These are phyloP conservation scores for Spondyliosoma cantharus DNA, from an alignment of 2,797 vertebrate genomes.

Conservation along the genomic window DNA sequence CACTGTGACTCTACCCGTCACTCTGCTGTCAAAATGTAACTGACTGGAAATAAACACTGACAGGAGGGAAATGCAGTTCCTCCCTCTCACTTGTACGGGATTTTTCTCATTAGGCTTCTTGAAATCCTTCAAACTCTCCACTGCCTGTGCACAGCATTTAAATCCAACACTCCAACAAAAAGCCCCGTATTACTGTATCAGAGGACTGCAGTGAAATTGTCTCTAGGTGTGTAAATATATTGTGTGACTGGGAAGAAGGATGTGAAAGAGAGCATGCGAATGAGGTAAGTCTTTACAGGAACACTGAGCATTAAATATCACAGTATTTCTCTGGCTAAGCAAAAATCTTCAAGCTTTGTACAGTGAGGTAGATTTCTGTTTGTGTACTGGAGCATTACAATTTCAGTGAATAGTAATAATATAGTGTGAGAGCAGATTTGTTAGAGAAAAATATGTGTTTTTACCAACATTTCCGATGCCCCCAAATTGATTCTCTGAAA, in stretches of 20 bases:
- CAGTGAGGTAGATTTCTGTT: not conserved
- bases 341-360: not conserved
- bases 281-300: not conserved
- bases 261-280: not conserved
- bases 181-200: slow-evolving; percentile 30
- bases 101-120: slow-evolving; percentile 61
- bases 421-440: not conserved
- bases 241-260: slow-evolving; percentile 1
- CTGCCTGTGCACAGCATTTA: slow-evolving; percentile 34
- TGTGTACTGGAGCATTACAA: not conserved
- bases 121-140: slow-evolving; percentile 52
- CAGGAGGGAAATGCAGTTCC: slow-evolving; percentile 53
- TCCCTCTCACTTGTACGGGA: slow-evolving; percentile 30
- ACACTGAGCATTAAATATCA: slow-evolving; percentile 10
- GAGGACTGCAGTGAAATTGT: slow-evolving; percentile 24
- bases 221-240: slow-evolving; percentile 20
- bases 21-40: slow-evolving; percentile 62
- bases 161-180: slow-evolving; percentile 39
- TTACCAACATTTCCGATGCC: not conserved
- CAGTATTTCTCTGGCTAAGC: slow-evolving; percentile 10
- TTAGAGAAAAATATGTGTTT: not conserved
- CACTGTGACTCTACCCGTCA: slow-evolving; percentile 40
- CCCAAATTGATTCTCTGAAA: not conserved
- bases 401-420: not conserved
- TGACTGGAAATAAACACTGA: slow-evolving; percentile 71